Base-by-base conservation (phyloP, 2,888 invertebrate species). In the Sinopyrophorus schimmeli region DNA sequence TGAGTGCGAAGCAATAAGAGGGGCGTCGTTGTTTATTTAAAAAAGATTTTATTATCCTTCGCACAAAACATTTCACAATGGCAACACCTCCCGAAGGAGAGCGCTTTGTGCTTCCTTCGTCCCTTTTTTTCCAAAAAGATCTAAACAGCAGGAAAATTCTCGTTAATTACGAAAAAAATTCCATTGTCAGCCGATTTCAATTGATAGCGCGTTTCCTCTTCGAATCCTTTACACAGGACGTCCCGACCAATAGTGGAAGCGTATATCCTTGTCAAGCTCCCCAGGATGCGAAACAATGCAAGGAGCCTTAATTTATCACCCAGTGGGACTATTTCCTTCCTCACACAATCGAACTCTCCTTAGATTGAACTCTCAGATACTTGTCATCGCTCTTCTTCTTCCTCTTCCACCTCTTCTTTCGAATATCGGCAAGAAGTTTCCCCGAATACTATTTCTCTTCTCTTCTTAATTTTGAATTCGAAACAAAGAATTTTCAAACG, bases 261-360 rank as follows among this genome's bases (percentile, higher is more conserved):
- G 67, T 71, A 70, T 71, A 70, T 71, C 71, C 67, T 68, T 71
- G 70, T 71, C 70, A 71, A 64, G 54, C 67, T 59, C 64, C 68
- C 68, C 64, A 59, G 61, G 67, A 66, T 60, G 66, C 69, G 69
- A 72, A 71, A 72, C 72, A 72, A 72, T 71, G 67, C 66, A 59
- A 61, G 65, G 63, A 61, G 64, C 69, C 68, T 67, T 70, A 71
- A 72, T 72, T 71, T 72, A 72, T 72, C 72, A 72, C 72, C 63
- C 71, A 63, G 65, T 67, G 67, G 72, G 71, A 70, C 68, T 63
- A 66, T 69, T 70, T 69, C 66, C 69, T 69, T 66, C 67, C 69
- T 66, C 62, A 66, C 68, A 69, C 69, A 69, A 69, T 70, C 70
- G 69, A 70, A 67, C 63, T 66, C 67, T 61, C 62, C 64, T 64